Conservation (phyloP, 2,797 vertebrate genomes). For the Coreius guichenoti region DNA sequence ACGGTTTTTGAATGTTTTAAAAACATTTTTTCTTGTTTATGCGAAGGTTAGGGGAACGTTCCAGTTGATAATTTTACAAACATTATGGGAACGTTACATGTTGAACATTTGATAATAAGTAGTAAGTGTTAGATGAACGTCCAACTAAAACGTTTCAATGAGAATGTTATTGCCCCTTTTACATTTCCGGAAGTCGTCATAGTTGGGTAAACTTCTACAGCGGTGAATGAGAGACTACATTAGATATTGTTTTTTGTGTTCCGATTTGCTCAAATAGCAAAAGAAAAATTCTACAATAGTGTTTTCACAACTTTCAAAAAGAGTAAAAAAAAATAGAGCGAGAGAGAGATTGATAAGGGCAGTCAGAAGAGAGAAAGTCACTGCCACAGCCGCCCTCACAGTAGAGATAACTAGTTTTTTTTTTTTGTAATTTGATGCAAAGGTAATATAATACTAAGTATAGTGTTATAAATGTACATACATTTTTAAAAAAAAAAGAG, state of each 20-base stretch:
- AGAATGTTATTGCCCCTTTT: not conserved
- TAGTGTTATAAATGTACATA: not conserved
- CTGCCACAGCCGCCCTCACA: too few relatives aligned
- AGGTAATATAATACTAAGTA: not conserved
- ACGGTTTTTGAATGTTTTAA: not conserved
- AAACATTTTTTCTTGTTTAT: not conserved
- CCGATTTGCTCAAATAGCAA: too few relatives aligned
- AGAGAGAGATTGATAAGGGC: not conserved
- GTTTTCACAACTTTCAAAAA: not conserved
- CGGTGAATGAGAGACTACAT: too few relatives aligned
- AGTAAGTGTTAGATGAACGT: not conserved
- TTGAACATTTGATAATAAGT: not conserved
- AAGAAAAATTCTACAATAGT: not conserved
- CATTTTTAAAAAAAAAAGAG: not conserved
- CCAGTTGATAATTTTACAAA: not conserved
- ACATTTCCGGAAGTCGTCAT: too few relatives aligned
- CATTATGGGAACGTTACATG: not conserved
- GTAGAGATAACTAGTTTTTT: too few relatives aligned
- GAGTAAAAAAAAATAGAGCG: not conserved
- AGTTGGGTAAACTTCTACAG: too few relatives aligned
- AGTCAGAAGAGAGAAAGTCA: not conserved
- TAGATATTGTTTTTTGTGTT: too few relatives aligned
- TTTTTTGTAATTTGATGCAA: not conserved
- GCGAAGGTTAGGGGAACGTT: not conserved
- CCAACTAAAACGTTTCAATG: not conserved